phyloP scores from a whole-genome alignment of 2,797 vertebrate genomes.

The Alcedo atthis region DNA sequence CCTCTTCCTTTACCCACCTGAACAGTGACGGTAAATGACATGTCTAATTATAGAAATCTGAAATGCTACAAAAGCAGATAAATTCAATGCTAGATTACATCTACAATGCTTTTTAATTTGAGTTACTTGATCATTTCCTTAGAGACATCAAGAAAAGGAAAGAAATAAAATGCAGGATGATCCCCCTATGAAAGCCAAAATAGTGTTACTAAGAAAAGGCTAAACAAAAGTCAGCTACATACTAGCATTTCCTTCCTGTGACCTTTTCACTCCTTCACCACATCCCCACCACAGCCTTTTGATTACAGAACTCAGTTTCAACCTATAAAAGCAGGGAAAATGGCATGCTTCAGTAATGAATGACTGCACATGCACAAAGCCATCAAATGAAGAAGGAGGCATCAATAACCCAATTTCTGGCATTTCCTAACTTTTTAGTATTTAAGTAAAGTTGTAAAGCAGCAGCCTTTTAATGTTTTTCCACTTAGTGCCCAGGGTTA shows the following conservation, averaged over 20 bases:
- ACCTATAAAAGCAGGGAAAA: not conserved
- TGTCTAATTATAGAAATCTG: not conserved
- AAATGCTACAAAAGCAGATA: not conserved
- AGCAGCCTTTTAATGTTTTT: not conserved
- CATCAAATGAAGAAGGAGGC: not conserved
- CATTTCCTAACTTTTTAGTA: not conserved
- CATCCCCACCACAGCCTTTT: not conserved
- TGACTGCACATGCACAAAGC: not conserved
- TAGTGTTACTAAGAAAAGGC: not conserved
- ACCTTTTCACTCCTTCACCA: not conserved
- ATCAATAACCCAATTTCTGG: not conserved
- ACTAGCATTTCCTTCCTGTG: not conserved
- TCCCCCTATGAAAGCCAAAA: not conserved
- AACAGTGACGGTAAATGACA: not conserved
- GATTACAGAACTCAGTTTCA: not conserved
- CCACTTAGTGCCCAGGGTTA: not conserved
- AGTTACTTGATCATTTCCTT: conserved; percentile 3
- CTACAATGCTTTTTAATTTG: not conserved
- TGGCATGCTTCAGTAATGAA: not conserved
- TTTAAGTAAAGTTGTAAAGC: not conserved
- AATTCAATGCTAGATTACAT: not conserved
- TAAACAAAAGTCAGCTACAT: not conserved
- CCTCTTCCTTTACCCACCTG: not conserved
- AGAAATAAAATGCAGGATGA: not conserved
- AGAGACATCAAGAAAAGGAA: not conserved